These are phyloP conservation scores for Anhinga rufa DNA, from an alignment of 2,113 vertebrate species.

Conservation along the genomic window DNA sequence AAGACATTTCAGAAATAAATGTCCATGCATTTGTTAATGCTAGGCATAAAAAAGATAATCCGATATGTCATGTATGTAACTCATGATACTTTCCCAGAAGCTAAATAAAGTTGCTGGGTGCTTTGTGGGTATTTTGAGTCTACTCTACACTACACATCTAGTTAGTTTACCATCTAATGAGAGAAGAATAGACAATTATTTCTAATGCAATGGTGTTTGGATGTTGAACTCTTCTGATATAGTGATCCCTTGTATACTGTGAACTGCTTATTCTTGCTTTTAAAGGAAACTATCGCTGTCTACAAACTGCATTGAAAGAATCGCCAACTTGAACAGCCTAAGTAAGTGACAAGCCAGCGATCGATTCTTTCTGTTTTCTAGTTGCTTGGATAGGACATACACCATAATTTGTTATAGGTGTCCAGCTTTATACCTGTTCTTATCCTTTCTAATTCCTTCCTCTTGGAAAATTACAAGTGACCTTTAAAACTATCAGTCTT, in stretches of 20 bases:
- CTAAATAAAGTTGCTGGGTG: neutral
- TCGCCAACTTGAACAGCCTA: slow-evolving; percentile 89
- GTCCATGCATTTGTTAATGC: neutral
- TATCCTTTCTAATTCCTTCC: neutral
- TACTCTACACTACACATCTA: neutral
- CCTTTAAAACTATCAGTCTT: neutral
- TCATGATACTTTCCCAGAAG: neutral
- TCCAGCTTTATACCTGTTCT: neutral
- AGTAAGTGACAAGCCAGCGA: slow-evolving; percentile 82
- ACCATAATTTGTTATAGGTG: neutral
- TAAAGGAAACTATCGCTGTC: slow-evolving; percentile 92
- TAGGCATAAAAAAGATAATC: neutral
- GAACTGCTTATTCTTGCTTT: slow-evolving; percentile 56
- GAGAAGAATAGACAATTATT: neutral
- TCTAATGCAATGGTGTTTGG: neutral
- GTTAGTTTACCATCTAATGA: neutral
- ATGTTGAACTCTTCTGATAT: neutral
- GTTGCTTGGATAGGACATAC: neutral
- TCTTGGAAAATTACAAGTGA: neutral
- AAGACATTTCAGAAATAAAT: neutral
- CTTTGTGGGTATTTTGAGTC: neutral
- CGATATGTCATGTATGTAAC: neutral
- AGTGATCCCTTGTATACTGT: neutral
- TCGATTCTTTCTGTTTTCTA: neutral
- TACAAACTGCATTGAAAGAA: slow-evolving; percentile 98